Conservation (phyloP, 1,140 invertebrate genomes). For the Hyposmocoma kahamanoa region DNA sequence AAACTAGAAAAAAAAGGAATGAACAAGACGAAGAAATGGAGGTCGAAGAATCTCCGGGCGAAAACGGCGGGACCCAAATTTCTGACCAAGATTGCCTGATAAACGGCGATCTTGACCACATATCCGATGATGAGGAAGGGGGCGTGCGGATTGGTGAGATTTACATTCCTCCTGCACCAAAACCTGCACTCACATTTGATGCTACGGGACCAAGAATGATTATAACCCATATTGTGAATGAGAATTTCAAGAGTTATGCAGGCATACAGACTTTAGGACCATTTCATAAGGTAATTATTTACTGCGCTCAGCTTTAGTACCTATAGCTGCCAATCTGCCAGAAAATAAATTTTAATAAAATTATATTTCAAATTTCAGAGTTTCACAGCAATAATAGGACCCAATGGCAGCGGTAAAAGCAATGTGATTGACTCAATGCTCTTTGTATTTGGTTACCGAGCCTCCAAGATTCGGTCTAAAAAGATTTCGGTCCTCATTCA, state of each 20-base stretch:
- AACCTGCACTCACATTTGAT: conserved; percentile 79
- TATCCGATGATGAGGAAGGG: conserved; percentile 78
- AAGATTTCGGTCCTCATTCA: conserved; percentile 96
- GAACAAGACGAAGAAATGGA: conserved; percentile 51
- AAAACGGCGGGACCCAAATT: conserved; percentile 20
- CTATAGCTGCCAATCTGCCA: background rate
- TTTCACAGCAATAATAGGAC: conserved; percentile 97
- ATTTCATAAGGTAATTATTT: conserved; percentile 83
- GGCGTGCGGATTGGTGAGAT: conserved; percentile 83
- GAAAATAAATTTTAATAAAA: background rate
- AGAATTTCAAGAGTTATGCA: conserved; percentile 98
- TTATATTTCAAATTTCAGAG: conserved; percentile 76
- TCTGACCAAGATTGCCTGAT: conserved; percentile 17
- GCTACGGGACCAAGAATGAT: conserved; percentile 87
- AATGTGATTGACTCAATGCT: conserved; percentile 99
- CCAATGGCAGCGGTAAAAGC: conserved; percentile 99
- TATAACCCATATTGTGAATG: conserved; percentile 93
- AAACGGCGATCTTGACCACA: conserved; percentile 54
- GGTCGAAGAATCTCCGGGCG: conserved; percentile 34
- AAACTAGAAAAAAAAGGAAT: conserved; percentile 39
- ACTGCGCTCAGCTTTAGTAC: background rate
- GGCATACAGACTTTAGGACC: conserved; percentile 86
- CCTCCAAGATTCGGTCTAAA: conserved; percentile 96
- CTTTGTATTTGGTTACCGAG: conserved; percentile 98
- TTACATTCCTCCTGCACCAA: conserved; percentile 90